phyloP scores from a whole-genome alignment of 2,888 invertebrate genomes.

The Mythimna albipuncta region DNA sequence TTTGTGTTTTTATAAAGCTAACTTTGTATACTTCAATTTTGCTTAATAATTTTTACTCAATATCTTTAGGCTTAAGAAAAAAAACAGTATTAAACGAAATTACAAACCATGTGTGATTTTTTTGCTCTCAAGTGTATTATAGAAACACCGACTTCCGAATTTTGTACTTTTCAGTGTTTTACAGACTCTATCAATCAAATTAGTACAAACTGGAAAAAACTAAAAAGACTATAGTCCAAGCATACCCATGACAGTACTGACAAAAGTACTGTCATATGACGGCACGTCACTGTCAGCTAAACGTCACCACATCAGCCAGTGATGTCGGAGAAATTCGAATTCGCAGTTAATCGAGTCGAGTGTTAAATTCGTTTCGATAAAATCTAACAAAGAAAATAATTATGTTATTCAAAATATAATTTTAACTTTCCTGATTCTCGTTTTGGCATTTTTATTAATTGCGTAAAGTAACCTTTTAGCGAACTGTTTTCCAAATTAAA shows the following conservation, averaged over 20 bases:
- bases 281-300: not conserved
- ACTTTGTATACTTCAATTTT: no score
- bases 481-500: not conserved
- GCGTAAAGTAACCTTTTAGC: not conserved
- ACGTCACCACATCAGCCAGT: constrained; percentile 1
- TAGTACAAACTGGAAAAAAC: not conserved
- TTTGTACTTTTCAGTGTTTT: no score
- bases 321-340: not conserved
- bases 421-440: not conserved
- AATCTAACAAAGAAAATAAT: not conserved
- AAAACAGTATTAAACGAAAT: no score
- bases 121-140: no score
- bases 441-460: not conserved
- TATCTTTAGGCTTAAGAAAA: no score
- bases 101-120: no score
- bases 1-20: no score
- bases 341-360: not conserved
- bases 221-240: constrained; percentile 3
- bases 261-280: no score
- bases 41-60: no score
- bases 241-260: no score
- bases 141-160: no score
- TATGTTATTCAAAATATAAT: not conserved
- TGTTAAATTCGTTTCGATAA: not conserved
- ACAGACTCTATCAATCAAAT: no score